These are phyloP conservation scores for Lutjanus argentimaculatus DNA, from an alignment of 2,797 vertebrate species.

Conservation along the genomic window DNA sequence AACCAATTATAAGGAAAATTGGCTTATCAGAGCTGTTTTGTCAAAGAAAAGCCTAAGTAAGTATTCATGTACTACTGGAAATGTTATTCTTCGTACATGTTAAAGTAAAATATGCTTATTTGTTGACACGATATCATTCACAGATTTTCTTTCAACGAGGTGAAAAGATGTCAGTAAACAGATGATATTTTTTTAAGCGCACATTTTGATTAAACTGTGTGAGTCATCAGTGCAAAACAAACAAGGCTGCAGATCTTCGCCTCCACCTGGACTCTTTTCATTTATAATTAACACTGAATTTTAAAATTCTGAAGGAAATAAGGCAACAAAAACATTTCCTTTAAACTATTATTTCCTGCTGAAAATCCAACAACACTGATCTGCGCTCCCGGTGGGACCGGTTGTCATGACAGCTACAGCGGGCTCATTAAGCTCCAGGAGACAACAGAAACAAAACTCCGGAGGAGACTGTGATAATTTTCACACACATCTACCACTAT, in stretches of 20 bases:
- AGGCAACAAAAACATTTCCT: not conserved
- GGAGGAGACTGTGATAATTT: not conserved
- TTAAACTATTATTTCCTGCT: conserved; percentile 2
- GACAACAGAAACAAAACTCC: conserved; percentile 21
- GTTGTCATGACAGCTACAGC: conserved; percentile 57
- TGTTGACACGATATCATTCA: not conserved
- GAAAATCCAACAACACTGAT: conserved; percentile 7
- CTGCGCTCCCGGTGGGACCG: not conserved
- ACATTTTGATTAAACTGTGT: not conserved
- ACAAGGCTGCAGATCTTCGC: not conserved
- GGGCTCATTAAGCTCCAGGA: conserved; percentile 27
- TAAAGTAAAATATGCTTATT: not conserved
- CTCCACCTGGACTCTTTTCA: not conserved
- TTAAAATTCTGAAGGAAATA: not conserved
- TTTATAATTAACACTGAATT: not conserved
- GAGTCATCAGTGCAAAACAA: not conserved
- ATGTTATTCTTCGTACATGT: not conserved
- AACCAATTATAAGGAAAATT: not conserved
- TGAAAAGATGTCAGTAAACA: not conserved
- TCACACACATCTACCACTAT: conserved; percentile 2
- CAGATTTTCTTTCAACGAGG: not conserved
- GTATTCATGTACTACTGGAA: not conserved
- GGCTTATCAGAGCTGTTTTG: too few relatives aligned
- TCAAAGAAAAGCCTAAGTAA: not conserved
- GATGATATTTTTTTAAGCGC: too few relatives aligned